Evolutionary conservation across 1,140 invertebrate species (phyloP).

Genomic region (Saxidomus purpurata): DNA sequence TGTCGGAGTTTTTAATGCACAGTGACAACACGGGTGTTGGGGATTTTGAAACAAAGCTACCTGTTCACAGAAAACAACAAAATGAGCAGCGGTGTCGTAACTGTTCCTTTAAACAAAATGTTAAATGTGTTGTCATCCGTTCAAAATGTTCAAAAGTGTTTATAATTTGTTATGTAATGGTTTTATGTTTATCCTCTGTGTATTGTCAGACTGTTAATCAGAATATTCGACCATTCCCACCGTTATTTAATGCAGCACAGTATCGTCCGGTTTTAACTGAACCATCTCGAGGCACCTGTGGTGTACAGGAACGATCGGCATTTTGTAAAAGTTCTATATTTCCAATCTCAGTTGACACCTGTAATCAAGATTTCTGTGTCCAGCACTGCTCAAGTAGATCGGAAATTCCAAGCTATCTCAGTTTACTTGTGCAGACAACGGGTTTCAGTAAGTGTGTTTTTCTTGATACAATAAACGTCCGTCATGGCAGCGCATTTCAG

Average conservation of each 20-base stretch:
- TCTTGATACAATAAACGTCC: slow-evolving; percentile 79
- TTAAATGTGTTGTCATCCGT: neutral
- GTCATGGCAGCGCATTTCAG: slow-evolving; percentile 72
- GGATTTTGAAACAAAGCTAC: neutral
- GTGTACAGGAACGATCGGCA: slow-evolving; percentile 77
- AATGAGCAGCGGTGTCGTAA: neutral
- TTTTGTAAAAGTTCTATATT: slow-evolving; percentile 82
- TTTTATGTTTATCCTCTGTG: neutral
- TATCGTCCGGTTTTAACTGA: slow-evolving; percentile 74
- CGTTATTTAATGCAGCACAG: slow-evolving; percentile 80
- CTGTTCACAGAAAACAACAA: slow-evolving; percentile 11
- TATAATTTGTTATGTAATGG: neutral
- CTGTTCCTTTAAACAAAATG: neutral
- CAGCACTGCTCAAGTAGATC: slow-evolving; percentile 80
- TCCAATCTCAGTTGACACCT: slow-evolving; percentile 73
- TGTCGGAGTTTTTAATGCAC: neutral
- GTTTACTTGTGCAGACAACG: slow-evolving; percentile 70
- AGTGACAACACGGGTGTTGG: neutral
- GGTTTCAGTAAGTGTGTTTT: slow-evolving; percentile 78
- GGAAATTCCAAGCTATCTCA: slow-evolving; percentile 50
- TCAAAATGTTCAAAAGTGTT: neutral
- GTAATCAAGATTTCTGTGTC: slow-evolving; percentile 80
- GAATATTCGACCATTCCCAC: slow-evolving; percentile 76
- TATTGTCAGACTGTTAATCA: slow-evolving; percentile 46
- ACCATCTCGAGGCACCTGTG: slow-evolving; percentile 82